These are phyloP conservation scores for Propithecus perrieri DNA, from an alignment of 2,797 vertebrate species.

Conservation along the genomic window DNA sequence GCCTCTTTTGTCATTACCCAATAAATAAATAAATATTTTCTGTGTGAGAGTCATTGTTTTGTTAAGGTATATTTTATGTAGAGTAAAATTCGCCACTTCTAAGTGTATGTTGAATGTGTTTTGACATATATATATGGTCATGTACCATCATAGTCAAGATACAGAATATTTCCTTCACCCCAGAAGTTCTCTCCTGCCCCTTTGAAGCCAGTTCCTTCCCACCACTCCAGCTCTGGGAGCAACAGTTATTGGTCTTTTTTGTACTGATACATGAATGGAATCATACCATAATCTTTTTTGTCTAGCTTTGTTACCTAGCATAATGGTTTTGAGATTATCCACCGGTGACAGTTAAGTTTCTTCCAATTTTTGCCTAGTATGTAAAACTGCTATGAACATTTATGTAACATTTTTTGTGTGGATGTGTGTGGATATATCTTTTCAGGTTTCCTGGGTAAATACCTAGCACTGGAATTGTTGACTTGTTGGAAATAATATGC, in stretches of 20 bases:
- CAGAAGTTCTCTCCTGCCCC: neutral
- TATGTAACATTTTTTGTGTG: neutral
- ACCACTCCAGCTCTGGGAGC: neutral
- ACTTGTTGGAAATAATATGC: neutral
- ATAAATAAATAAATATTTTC: neutral
- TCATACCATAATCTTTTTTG: neutral
- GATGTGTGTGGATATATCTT: neutral
- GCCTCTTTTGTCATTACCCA: neutral
- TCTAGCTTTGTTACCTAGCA: neutral
- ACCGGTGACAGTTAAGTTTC: neutral
- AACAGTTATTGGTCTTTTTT: neutral
- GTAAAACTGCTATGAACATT: neutral
- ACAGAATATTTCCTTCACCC: neutral
- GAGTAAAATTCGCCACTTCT: neutral
- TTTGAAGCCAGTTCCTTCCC: neutral
- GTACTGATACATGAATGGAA: neutral
- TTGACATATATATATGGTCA: neutral
- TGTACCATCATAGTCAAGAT: neutral
- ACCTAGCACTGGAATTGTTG: neutral
- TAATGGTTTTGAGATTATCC: neutral
- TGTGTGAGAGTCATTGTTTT: neutral
- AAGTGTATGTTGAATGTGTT: neutral
- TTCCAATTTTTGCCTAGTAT: neutral
- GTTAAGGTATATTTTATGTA: neutral
- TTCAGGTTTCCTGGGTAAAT: neutral